Conservation (phyloP, 2,888 invertebrate species). For the Lycaena phlaeas region DNA sequence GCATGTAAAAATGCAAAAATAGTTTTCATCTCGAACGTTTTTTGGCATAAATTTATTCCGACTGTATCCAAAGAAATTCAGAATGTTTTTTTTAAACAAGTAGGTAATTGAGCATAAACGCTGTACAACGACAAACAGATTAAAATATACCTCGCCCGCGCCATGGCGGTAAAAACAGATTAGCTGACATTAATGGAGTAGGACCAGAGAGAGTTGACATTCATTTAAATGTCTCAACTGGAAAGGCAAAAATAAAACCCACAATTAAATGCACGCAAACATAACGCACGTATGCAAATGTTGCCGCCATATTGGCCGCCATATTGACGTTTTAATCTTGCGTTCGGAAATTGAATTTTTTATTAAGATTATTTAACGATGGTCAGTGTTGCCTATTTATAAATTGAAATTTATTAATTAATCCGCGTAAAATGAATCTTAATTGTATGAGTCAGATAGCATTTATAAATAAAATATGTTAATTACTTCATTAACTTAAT, state of each 20-base stretch:
- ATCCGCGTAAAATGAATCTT: not conserved
- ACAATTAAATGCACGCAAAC: slow-evolving; percentile 44
- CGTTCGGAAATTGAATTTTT: slow-evolving; percentile 14
- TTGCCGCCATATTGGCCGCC: slow-evolving; percentile 31
- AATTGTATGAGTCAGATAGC: slow-evolving; percentile 34
- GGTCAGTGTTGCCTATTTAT: not conserved
- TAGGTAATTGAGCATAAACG: too few species aligned
- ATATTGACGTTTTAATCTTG: slow-evolving; percentile 32
- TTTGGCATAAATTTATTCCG: too few species aligned
- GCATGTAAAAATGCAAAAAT: too few species aligned
- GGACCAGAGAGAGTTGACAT: slow-evolving; percentile 10
- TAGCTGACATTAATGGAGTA: slow-evolving; percentile 2
- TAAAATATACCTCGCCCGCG: not conserved
- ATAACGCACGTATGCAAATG: slow-evolving; percentile 46
- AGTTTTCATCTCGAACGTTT: too few species aligned
- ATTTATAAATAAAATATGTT: slow-evolving; percentile 29
- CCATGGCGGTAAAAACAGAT: slow-evolving; percentile 1
- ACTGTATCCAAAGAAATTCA: too few species aligned
- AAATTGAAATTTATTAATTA: not conserved
- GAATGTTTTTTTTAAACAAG: too few species aligned
- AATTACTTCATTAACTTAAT: slow-evolving; percentile 24
- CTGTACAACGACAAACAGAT: too few species aligned
- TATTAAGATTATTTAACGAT: not conserved
- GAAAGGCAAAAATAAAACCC: slow-evolving; percentile 9
- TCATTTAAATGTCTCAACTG: slow-evolving; percentile 7